Evolutionary conservation across 1,140 invertebrate species (phyloP).

Genomic region (Drosophila suzukii): DNA sequence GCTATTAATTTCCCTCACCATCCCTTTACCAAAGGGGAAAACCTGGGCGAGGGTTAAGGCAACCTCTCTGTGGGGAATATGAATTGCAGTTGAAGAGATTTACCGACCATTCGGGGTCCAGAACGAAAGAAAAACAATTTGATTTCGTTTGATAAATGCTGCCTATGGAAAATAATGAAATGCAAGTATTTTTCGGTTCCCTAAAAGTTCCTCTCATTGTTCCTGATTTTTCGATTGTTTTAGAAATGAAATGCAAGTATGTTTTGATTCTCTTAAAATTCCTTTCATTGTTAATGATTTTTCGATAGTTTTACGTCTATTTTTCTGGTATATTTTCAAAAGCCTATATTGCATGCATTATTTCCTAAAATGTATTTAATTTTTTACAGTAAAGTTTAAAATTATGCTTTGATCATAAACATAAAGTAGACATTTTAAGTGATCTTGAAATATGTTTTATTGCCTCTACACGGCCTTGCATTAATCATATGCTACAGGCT

Average conservation of each 20-base stretch:
- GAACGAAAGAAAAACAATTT: constrained; percentile 29
- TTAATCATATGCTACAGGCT: constrained; percentile 11
- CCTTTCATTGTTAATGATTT: too few species aligned
- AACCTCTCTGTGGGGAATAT: constrained; percentile 44
- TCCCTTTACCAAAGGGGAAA: constrained; percentile 8
- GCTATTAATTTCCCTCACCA: constrained; percentile 68
- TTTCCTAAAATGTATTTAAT: too few species aligned
- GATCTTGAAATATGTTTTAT: not conserved
- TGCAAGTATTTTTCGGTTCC: not conserved
- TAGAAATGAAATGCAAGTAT: too few species aligned
- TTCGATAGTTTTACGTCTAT: too few species aligned
- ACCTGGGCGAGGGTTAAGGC: constrained; percentile 7
- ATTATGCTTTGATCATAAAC: too few species aligned
- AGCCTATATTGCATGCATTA: too few species aligned
- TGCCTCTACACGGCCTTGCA: not conserved
- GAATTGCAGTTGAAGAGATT: constrained; percentile 53
- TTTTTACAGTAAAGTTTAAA: too few species aligned
- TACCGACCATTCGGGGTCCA: constrained; percentile 13
- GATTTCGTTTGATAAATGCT: constrained; percentile 36
- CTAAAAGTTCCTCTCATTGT: too few species aligned
- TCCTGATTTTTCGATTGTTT: too few species aligned
- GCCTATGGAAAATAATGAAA: not conserved
- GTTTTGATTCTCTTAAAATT: too few species aligned
- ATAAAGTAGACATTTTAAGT: too few species aligned
- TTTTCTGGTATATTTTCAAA: too few species aligned